Base-by-base conservation (phyloP, 1,140 invertebrate species). In the Metaphire vulgaris region DNA sequence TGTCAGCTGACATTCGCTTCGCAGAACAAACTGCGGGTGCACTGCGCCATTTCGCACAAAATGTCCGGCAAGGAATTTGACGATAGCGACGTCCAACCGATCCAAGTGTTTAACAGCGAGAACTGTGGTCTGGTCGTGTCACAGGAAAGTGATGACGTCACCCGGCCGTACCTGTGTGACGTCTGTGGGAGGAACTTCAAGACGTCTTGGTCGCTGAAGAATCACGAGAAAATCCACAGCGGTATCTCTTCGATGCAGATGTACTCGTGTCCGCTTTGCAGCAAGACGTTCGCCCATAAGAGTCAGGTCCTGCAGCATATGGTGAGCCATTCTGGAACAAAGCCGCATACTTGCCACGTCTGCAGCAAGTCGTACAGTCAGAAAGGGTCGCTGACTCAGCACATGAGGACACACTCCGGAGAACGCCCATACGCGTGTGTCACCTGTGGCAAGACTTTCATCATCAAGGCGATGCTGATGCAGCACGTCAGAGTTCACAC, bases 91-190 rank as follows among this genome's bases (percentile, higher is more conserved):
- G n/a, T n/a, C n/a, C n/a, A n/a, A n/a, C n/a, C n/a, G 96, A 0
- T 98, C 96, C 89, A 97, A 97, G 87, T 99, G 97, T 85, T 91
- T 98, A 98, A 85, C 95, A 95, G 0, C 98, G 98, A 87, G 96
- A 94, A 0, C 88, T 96, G 31, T 96, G 96, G 0, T 98, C 96
- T 96, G 86, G 98, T 31, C 89, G 98, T 0, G 95, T 83, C 91
- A 92, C 88, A 90, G 91, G 81, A 88, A 87, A 91, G 79, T 90
- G 92, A 83, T 90, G 90, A 2, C 92, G 96, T 83, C 96, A 94
- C 0, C 56, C 69, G 69, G 74, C 78, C 76, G 33, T 80, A 76
- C 31, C 67, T 34, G n/a, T 80, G 79, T 73, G 94, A 95, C 82
- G 90, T 92, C 83, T 96, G 94, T 84, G 93, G 93, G 0, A 89